Percentiles rank a stretch among this genome's conserved stretches.
phyloP scores from a whole-genome alignment of 2,797 vertebrate genomes.

The Rhinogobio ventralis region DNA sequence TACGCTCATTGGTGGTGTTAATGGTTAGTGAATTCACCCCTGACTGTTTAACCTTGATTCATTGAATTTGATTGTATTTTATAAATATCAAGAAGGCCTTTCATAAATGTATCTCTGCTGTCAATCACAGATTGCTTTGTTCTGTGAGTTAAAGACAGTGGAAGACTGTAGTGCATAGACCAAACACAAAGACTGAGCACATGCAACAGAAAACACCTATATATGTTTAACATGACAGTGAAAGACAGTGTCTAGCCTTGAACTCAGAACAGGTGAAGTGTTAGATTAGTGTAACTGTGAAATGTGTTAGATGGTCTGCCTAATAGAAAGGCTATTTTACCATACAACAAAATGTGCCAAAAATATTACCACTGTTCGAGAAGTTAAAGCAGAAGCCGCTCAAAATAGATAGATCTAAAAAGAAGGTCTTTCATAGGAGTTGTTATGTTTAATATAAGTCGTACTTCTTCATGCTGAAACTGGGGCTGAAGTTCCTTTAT shows the following conservation, averaged over 20 bases:
- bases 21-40: background rate
- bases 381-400: conserved; percentile 43
- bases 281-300: conserved; percentile 55
- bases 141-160: conserved; percentile 47
- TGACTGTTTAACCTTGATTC: background rate
- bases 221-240: conserved; percentile 66
- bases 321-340: background rate
- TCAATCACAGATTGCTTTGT: conserved; percentile 23
- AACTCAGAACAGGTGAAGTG: conserved; percentile 42
- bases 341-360: background rate
- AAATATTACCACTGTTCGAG: conserved; percentile 4
- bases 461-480: conserved; percentile 53
- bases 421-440: background rate
- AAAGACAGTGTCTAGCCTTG: conserved; percentile 52
- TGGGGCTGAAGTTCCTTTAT: conserved; percentile 72
- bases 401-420: conserved; percentile 11
- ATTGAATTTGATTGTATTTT: background rate
- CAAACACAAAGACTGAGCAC: conserved; percentile 64
- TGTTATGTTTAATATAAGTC: conserved; percentile 15
- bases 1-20: background rate
- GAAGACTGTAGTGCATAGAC: conserved; percentile 51
- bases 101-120: background rate
- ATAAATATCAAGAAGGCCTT: conserved; percentile 5
- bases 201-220: conserved; percentile 72
- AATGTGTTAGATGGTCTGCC: conserved; percentile 45